Conservation (phyloP, 2,113 vertebrate species). For the Suncus etruscus region DNA sequence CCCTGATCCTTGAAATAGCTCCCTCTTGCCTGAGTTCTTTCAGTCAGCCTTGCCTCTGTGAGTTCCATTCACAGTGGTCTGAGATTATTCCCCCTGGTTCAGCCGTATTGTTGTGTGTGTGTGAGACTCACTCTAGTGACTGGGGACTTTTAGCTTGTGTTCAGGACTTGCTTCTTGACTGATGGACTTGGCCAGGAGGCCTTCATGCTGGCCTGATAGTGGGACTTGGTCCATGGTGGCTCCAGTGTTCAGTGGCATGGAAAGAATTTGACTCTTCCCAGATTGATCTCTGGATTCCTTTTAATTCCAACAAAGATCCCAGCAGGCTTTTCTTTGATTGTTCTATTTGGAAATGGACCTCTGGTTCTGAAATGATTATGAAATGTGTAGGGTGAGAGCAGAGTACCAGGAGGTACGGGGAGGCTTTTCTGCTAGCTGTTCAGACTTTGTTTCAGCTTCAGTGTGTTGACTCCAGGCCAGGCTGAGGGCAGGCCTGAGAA, state of each 20-base stretch:
- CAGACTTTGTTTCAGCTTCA: not conserved
- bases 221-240: not conserved
- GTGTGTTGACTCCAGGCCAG: too few species aligned
- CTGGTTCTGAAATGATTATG: not conserved
- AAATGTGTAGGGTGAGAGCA: not conserved
- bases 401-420: not conserved
- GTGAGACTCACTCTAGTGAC: not conserved
- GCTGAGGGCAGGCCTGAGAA: too few species aligned
- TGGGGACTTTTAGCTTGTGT: not conserved
- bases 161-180: not conserved
- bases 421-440: not conserved
- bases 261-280: not conserved
- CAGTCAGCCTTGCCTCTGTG: not conserved
- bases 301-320: not conserved
- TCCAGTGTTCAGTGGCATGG: not conserved
- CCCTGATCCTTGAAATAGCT: not conserved
- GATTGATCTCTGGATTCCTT: not conserved
- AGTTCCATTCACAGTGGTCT: not conserved
- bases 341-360: conserved; percentile 15
- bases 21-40: not conserved
- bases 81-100: not conserved
- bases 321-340: not conserved
- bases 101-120: not conserved
- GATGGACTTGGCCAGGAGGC: not conserved
- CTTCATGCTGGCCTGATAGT: fast-evolving